These are phyloP conservation scores for Lipotes vexillifer DNA, from an alignment of 2,113 vertebrate genomes.

Conservation along the genomic window DNA sequence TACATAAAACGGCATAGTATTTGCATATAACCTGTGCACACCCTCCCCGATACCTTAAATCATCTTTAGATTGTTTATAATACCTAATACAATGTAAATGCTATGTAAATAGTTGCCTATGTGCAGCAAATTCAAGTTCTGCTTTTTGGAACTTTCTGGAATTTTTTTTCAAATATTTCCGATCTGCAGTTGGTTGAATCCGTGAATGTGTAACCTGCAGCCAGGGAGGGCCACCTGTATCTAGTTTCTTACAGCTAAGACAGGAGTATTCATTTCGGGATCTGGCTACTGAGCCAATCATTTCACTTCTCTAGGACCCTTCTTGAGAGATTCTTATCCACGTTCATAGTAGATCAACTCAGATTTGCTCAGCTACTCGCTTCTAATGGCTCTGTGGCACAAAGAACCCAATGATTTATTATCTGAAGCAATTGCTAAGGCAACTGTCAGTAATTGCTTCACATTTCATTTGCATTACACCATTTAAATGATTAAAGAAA, in stretches of 20 bases:
- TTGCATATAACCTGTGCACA: not conserved
- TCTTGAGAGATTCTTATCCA: not conserved
- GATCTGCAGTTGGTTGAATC: not conserved
- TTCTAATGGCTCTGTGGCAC: not conserved
- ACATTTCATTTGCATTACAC: not conserved
- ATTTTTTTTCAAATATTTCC: not conserved
- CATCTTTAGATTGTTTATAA: not conserved
- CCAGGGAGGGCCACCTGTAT: not conserved
- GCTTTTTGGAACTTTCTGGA: not conserved
- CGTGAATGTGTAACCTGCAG: not conserved
- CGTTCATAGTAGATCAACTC: not conserved
- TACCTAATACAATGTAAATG: too few species aligned
- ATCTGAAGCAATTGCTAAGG: not conserved
- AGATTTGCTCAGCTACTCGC: not conserved
- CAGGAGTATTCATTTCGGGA: not conserved
- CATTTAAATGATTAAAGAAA: not conserved
- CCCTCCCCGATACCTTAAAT: not conserved
- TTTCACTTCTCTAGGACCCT: not conserved
- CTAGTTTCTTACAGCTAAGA: not conserved
- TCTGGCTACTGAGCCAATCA: not conserved
- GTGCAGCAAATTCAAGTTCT: not conserved
- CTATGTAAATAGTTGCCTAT: not conserved
- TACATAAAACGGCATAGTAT: not conserved
- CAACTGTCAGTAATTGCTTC: not conserved
- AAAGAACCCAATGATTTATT: slow-evolving; percentile 25